phyloP scores from a whole-genome alignment of 2,797 vertebrate species.

The Pygocentrus nattereri region DNA sequence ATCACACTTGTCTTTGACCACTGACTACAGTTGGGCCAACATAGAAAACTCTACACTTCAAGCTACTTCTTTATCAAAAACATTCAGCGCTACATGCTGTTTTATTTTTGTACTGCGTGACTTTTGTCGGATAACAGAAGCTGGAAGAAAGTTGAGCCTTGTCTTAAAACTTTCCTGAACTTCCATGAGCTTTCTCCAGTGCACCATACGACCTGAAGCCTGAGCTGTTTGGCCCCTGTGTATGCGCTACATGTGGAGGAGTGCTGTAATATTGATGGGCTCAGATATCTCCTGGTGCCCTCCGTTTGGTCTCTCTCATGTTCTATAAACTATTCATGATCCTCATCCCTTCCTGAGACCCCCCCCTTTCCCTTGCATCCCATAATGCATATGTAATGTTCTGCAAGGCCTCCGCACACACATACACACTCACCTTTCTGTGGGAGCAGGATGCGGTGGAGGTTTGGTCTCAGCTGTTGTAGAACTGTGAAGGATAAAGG shows the following conservation, averaged over 20 bases:
- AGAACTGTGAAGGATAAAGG: conserved; percentile 47
- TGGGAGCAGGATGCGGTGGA: conserved; percentile 61
- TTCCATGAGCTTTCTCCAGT: conserved; percentile 52
- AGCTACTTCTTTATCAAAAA: too few relatives aligned
- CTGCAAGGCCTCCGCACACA: conserved; percentile 60
- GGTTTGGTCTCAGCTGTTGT: conserved; percentile 48
- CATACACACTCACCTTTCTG: conserved; percentile 52
- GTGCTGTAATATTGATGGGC: conserved; percentile 79
- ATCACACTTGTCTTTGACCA: too few relatives aligned
- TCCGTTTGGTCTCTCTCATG: conserved; percentile 79
- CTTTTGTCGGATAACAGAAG: neutral
- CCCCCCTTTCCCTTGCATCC: conserved; percentile 66
- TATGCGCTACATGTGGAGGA: conserved; percentile 54
- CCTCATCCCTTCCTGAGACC: conserved; percentile 48
- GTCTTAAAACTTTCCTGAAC: conserved; percentile 56
- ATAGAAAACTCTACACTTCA: too few relatives aligned
- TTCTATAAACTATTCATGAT: conserved; percentile 79
- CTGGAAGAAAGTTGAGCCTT: conserved; percentile 27
- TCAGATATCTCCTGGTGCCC: conserved; percentile 72
- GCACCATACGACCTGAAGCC: conserved; percentile 35
- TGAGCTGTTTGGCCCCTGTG: conserved; percentile 30
- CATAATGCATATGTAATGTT: conserved; percentile 78
- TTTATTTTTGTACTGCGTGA: neutral
- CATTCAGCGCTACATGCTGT: too few relatives aligned
- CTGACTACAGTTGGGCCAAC: too few relatives aligned